Evolutionary conservation across 2,113 vertebrate species (phyloP).

Genomic region (Bostrychus sinensis): DNA sequence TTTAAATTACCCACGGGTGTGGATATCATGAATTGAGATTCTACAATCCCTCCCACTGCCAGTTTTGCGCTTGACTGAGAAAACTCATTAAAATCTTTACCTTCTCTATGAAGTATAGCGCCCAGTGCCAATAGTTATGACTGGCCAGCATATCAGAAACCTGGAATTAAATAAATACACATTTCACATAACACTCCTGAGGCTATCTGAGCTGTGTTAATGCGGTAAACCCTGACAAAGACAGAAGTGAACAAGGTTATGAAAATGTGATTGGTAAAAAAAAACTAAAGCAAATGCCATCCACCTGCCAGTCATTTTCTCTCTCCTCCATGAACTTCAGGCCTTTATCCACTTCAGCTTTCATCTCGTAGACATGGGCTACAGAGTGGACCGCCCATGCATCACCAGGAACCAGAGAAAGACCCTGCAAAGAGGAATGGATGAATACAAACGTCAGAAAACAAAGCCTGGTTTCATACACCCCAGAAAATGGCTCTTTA

Average conservation of each 20-base stretch:
- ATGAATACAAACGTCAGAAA: not conserved
- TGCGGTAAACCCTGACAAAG: not conserved
- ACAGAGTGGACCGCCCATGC: slow-evolving; percentile 90
- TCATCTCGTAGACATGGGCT: slow-evolving; percentile 95
- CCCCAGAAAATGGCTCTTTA: not conserved
- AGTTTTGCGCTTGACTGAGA: slow-evolving; percentile 47
- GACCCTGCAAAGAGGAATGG: slow-evolving; percentile 74
- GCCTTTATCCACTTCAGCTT: slow-evolving; percentile 84
- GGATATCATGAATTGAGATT: slow-evolving; percentile 53
- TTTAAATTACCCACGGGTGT: slow-evolving; percentile 50
- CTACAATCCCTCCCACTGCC: slow-evolving; percentile 33
- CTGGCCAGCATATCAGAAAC: slow-evolving; percentile 86
- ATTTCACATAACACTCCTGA: not conserved
- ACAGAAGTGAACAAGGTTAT: not conserved
- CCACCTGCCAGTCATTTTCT: slow-evolving; percentile 90
- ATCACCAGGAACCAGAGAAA: slow-evolving; percentile 82
- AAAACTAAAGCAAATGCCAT: not conserved
- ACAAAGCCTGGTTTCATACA: not conserved
- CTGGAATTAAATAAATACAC: slow-evolving; percentile 71
- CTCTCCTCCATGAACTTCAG: slow-evolving; percentile 87
- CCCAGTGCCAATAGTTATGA: slow-evolving; percentile 99
- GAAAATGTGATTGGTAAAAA: not conserved
- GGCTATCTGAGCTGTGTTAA: not conserved
- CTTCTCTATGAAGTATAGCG: slow-evolving; percentile 92
- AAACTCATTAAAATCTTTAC: slow-evolving; percentile 75